Evolutionary conservation across 2,888 invertebrate genomes (phyloP), one percentile per base, ranked within the genome.

Genomic region (Lymantria monacha): DNA sequence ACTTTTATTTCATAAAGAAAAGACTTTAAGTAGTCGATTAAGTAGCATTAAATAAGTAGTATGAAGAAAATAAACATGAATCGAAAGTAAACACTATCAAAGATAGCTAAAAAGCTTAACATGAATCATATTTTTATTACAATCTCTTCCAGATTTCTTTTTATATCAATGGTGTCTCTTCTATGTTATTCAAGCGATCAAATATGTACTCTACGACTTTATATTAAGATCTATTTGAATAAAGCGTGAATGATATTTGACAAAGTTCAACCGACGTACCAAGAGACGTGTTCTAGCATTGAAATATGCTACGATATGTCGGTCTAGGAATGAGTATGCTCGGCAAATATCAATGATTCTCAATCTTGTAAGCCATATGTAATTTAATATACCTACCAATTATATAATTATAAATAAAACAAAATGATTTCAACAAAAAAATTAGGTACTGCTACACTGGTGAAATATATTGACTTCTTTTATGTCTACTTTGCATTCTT

Each of bases 171-270:
- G 37, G 3, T 38, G 44, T 54, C 46, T 54, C 57, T 54, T 47
- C 55, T 61, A 62, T 54, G 61, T 59, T 50, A 40, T 48, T 46
- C 44, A 55, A 55, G 55, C 63, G 66, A 57, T 58, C 60, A 49
- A 73, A 64, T 59, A 58, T 68, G 55, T 50, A 53, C 68, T 60
- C 49, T 72, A 61, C 51, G 42, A 22, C 56, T 44, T 9, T 1
- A 56, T 45, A 56, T 53, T 69, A 70, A 65, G 68, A 59, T 59
- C 59, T 57, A 63, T 22, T 22, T 22, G 22, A 59, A 48, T 49
- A 42, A 45, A 44, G 44, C 46, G 46, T 48, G 51, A 42, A 14
- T 13, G 33, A 51, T 46, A 51, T 47, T 57, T 62, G 60, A 66
- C 49, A 51, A 62, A 57, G 50, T 54, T 53, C 49, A 46, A 13